These are phyloP conservation scores for Agrypnia vestita DNA, from an alignment of 1,140 invertebrate genomes.

Conservation along the genomic window DNA sequence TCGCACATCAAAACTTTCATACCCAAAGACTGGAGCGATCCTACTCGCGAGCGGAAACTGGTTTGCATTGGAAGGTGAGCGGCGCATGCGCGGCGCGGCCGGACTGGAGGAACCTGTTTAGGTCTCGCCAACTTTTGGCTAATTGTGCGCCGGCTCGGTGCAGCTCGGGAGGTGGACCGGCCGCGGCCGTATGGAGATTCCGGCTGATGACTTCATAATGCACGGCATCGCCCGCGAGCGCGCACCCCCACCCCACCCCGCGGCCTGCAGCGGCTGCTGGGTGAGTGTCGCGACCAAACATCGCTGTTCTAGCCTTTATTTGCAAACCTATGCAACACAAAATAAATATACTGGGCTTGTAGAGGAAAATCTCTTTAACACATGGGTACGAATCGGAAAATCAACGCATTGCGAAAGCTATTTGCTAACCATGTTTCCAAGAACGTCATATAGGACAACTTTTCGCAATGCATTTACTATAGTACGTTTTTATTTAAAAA, in stretches of 20 bases:
- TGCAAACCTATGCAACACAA: too few species aligned
- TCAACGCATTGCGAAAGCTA: too few species aligned
- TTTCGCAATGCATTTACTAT: too few species aligned
- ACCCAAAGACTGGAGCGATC: constrained; percentile 30
- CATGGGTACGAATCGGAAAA: too few species aligned
- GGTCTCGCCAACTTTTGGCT: constrained; percentile 40
- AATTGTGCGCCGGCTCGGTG: constrained; percentile 5
- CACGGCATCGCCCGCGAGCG: background rate
- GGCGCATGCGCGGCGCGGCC: background rate
- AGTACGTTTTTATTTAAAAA: too few species aligned
- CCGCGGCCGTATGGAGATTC: constrained; percentile 9
- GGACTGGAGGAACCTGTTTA: constrained; percentile 25
- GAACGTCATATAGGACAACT: too few species aligned
- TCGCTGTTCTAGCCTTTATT: background rate
- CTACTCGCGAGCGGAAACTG: constrained; percentile 19
- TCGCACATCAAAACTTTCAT: constrained; percentile 29
- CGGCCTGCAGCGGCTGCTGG: background rate
- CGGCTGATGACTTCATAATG: constrained; percentile 22
- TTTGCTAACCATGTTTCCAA: too few species aligned
- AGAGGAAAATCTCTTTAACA: too few species aligned
- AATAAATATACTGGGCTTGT: too few species aligned
- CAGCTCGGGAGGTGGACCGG: constrained; percentile 3
- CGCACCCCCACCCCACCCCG: background rate
- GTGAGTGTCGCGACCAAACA: background rate
- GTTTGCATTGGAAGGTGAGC: constrained; percentile 37